A percentile compares a stretch with the other conserved stretches of the same genome.
Conservation (phyloP, 1,140 invertebrate genomes). For the Battus philenor region DNA sequence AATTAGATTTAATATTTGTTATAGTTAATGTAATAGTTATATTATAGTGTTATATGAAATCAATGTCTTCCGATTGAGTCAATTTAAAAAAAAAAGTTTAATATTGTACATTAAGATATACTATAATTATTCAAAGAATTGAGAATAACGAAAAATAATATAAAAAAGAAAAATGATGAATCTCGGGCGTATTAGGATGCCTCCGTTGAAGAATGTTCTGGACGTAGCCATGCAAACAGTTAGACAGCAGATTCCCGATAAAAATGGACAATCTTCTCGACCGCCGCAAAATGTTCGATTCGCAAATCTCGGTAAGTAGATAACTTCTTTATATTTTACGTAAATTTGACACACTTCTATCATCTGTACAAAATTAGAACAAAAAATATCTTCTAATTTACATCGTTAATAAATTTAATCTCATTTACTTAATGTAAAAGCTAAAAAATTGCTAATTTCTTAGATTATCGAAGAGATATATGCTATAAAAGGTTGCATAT, state of each 20-base stretch:
- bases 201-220: conserved; percentile 83
- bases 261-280: conserved; percentile 73
- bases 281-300: conserved; percentile 78
- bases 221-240: conserved; percentile 89
- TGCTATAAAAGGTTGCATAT: no score
- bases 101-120: conserved; percentile 3
- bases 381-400: no score
- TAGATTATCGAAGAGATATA: no score
- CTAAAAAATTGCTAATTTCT: no score
- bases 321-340: no score
- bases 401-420: no score
- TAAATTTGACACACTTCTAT: no score
- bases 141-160: conserved; percentile 12
- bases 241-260: conserved; percentile 85
- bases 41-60: conserved; percentile 33
- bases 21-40: conserved; percentile 27
- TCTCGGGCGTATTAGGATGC: conserved; percentile 78
- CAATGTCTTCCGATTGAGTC: conserved; percentile 48
- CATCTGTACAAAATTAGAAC: no score
- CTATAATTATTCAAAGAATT: background rate
- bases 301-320: conserved; percentile 77
- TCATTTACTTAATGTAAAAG: no score
- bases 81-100: conserved; percentile 30
- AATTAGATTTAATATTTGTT: conserved; percentile 31
- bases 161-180: conserved; percentile 43